phyloP scores from a whole-genome alignment of 2,888 invertebrate genomes.

The Troides oblongomaculatus region DNA sequence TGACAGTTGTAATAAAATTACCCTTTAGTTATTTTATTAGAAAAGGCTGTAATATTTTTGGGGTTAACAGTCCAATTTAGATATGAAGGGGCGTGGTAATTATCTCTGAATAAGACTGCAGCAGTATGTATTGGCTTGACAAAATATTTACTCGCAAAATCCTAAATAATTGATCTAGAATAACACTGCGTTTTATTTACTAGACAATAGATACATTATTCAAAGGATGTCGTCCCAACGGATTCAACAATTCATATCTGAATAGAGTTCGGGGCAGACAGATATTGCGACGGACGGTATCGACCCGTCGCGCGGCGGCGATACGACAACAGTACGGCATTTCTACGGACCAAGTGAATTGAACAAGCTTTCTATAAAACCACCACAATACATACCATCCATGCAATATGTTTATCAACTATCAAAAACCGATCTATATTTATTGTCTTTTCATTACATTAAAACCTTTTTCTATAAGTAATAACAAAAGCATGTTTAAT shows the following conservation, averaged over 20 bases:
- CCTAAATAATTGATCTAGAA: neutral
- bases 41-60: too few relatives aligned
- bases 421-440: too few relatives aligned
- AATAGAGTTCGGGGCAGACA: constrained; percentile 47
- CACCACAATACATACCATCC: neutral
- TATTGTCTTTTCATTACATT: too few relatives aligned
- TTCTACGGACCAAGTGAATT: constrained; percentile 16
- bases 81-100: too few relatives aligned
- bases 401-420: too few relatives aligned
- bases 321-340: constrained; percentile 30
- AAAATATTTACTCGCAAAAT: neutral
- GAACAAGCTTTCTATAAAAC: constrained; percentile 32
- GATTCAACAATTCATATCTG: constrained; percentile 47
- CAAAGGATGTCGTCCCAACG: constrained; percentile 43
- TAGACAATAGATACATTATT: constrained; percentile 38
- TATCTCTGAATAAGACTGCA: neutral
- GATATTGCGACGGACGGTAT: constrained; percentile 39
- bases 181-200: constrained; percentile 11
- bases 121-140: neutral
- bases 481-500: too few relatives aligned
- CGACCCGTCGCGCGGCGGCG: constrained; percentile 37
- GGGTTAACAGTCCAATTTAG: too few relatives aligned
- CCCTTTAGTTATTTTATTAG: too few relatives aligned
- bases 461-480: too few relatives aligned
- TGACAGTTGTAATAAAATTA: too few relatives aligned